Conservation (phyloP, 2,797 vertebrate species). For the Sebastes miniatus region DNA sequence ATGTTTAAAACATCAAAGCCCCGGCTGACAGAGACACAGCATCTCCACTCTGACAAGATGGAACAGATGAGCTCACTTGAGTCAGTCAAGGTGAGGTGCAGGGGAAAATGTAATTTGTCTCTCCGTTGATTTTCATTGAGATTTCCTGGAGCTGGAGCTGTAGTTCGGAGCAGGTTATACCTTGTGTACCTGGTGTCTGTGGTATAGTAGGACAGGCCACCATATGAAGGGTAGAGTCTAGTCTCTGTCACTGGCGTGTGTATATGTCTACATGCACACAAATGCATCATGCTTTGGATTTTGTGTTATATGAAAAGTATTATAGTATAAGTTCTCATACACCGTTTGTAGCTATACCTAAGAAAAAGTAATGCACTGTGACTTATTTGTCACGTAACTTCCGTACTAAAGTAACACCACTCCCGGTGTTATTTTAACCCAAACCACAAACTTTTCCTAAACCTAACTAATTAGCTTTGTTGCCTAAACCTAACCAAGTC, state of each 20-base stretch:
- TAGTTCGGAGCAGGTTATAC: conserved; percentile 49
- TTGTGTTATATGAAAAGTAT: conserved; percentile 38
- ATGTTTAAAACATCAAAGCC: conserved; percentile 82
- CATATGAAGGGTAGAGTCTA: not conserved
- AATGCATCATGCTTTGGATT: conserved; percentile 39
- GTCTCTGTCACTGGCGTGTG: not conserved
- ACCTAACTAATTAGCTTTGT: no score
- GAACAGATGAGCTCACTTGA: conserved; percentile 77
- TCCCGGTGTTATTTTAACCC: no score
- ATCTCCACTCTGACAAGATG: conserved; percentile 73
- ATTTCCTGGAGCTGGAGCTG: conserved; percentile 43
- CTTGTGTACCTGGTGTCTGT: not conserved
- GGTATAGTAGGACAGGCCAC: not conserved
- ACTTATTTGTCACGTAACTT: no score
- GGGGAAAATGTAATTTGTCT: conserved; percentile 69
- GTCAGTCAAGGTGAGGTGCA: conserved; percentile 76
- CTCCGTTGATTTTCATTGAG: conserved; percentile 61
- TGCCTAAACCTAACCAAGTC: no score
- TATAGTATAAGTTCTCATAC: no score
- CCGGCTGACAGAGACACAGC: conserved; percentile 70
- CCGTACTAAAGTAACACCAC: no score
- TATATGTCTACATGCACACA: conserved; percentile 21
- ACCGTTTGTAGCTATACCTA: no score
- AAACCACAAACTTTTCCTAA: no score
- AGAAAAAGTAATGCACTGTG: no score